A percentile compares a stretch with the other conserved stretches of the same genome.
Evolutionary conservation across 2,113 vertebrate genomes (phyloP).

Genomic region (Nothocercus julius): DNA sequence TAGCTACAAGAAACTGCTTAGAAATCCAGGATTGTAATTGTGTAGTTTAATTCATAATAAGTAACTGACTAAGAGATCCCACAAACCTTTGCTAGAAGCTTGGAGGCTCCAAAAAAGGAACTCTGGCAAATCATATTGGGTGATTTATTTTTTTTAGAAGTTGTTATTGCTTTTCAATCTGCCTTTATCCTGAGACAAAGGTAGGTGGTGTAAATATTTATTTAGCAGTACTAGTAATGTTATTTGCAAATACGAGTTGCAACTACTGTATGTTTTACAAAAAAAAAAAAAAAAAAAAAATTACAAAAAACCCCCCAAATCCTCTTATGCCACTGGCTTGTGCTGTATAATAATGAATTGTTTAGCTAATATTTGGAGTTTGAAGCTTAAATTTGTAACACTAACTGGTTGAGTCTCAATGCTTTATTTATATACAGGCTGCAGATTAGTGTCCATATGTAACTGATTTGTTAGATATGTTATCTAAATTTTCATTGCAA

Average conservation of each 20-base stretch:
- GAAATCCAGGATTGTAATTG: not conserved
- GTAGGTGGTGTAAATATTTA: not conserved
- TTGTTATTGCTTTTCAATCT: not conserved
- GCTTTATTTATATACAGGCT: not conserved
- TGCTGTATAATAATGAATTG: not conserved
- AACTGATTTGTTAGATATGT: constrained; percentile 7
- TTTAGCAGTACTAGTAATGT: not conserved
- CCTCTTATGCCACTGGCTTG: not conserved
- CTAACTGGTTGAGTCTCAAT: not conserved
- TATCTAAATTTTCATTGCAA: constrained; percentile 14
- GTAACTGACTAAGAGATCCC: not conserved
- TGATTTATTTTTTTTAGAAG: not conserved
- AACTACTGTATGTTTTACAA: not conserved
- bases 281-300: not conserved
- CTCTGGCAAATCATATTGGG: not conserved
- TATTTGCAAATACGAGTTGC: not conserved
- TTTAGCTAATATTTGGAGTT: not conserved
- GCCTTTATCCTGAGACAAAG: not conserved
- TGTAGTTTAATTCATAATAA: not conserved
- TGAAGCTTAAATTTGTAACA: not conserved
- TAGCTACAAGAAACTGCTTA: not conserved
- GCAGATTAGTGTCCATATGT: not conserved
- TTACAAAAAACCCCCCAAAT: not conserved
- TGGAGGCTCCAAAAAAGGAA: not conserved
- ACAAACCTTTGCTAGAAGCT: not conserved